Conservation (phyloP, 2,113 vertebrate species). For the Heterocephalus glaber region DNA sequence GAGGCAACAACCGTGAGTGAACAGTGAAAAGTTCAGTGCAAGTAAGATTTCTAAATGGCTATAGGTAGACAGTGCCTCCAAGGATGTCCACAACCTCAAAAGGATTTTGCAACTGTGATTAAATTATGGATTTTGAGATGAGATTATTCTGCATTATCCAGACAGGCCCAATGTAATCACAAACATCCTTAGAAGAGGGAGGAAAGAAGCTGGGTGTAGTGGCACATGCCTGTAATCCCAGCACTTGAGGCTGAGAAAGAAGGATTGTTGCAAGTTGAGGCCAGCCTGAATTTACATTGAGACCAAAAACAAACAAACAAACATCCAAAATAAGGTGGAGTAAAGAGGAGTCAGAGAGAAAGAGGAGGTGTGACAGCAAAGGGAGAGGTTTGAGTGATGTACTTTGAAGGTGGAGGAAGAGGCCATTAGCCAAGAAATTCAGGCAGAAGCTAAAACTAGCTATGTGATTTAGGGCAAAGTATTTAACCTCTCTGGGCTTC, state of each 20-base stretch:
- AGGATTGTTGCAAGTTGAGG: neutral
- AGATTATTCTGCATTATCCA: conserved; percentile 19
- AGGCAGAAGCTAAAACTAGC: neutral
- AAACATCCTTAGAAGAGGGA: neutral
- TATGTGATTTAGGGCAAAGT: too few species aligned
- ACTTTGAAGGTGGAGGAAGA: neutral
- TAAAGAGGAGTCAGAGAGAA: neutral
- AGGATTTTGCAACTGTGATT: neutral
- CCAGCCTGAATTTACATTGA: neutral
- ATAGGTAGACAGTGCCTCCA: neutral
- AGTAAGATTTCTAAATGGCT: conserved; percentile 25
- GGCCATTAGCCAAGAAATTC: neutral
- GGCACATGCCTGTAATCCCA: neutral
- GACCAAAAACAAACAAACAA: neutral
- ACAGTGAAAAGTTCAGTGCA: neutral
- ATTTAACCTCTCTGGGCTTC: too few species aligned
- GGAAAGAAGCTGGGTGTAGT: neutral
- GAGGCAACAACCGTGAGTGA: neutral
- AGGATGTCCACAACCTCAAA: neutral
- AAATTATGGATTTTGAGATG: conserved; percentile 3
- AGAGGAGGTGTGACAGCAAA: neutral
- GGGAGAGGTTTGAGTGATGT: neutral
- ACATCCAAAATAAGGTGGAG: neutral
- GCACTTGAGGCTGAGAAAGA: neutral
- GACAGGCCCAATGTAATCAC: neutral